A percentile compares a stretch with the other conserved stretches of the same genome.
Conservation (phyloP, 2,888 invertebrate species). For the Dioctria linearis region DNA sequence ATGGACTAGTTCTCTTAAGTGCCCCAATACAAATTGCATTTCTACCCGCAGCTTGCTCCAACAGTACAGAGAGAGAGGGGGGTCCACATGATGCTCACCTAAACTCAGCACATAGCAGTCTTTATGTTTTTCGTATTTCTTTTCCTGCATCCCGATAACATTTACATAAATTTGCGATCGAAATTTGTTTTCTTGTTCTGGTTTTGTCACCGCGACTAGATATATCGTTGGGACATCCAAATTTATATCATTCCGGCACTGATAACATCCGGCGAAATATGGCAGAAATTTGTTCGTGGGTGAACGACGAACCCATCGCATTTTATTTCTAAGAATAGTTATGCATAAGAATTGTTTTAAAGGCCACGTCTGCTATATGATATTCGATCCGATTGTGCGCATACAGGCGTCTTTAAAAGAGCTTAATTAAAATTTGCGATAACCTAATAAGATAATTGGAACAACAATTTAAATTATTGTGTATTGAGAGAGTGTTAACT, state of each 20-base stretch:
- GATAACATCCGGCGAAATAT: slow-evolving; percentile 20
- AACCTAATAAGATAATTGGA: too few relatives aligned
- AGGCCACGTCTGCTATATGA: too few relatives aligned
- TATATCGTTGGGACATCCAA: slow-evolving; percentile 36
- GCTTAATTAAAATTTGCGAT: too few relatives aligned
- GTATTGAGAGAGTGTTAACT: too few relatives aligned
- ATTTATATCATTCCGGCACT: slow-evolving; percentile 27
- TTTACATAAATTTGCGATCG: slow-evolving; percentile 32
- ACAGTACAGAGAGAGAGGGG: not conserved
- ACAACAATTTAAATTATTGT: too few relatives aligned
- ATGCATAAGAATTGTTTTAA: too few relatives aligned
- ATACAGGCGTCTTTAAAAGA: too few relatives aligned
- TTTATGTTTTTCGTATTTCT: not conserved
- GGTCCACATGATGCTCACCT: not conserved
- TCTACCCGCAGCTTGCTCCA: not conserved
- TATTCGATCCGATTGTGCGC: too few relatives aligned
- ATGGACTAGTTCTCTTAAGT: slow-evolving; percentile 33
- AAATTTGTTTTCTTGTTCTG: slow-evolving; percentile 41
- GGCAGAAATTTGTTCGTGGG: slow-evolving; percentile 20
- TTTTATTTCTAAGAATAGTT: too few relatives aligned
- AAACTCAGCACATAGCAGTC: not conserved
- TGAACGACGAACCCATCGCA: not conserved
- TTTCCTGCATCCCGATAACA: not conserved
- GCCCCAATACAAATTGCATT: slow-evolving; percentile 15
- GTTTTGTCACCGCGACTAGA: slow-evolving; percentile 33